Evolutionary conservation across 2,888 invertebrate genomes (phyloP), one percentile per base, ranked within the genome.

Genomic region (Nipponacmea schrenckii): DNA sequence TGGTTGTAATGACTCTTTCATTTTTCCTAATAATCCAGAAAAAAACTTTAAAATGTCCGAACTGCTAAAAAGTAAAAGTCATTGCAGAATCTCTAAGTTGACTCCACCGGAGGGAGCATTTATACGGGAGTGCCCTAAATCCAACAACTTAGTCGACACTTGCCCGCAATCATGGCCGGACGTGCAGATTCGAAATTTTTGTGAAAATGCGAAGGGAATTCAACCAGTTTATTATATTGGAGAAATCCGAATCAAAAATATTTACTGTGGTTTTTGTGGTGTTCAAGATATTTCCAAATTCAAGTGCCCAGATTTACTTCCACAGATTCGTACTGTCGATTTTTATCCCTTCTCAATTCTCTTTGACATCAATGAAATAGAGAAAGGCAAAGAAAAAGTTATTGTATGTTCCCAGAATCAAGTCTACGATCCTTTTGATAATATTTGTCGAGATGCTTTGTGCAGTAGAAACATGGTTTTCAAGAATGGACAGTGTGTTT

Each of bases 391-490:
- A 15, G 20, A 39, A 70, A 50, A 26, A 56, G 26, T 31, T 56
- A 7, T 39, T 17, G n/a, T 12, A 68, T 81, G 79, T 46, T 46
- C 64, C 2, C 62, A 70, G 15, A 68, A 73, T 26, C 75, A 79
- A 62, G 76, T 80, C n/a, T 78, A 71, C 46, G 77, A 81, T 65
- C 77, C 77, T 1, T 75, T 78, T 31, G 56, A 65, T 12, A n/a
- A 67, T 2, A 45, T 56, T n/a, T 81, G 80, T 67, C 50, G 79
- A 1, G 64, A 71, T 62, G 73, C 76, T n/a, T 69, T 67, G n/a
- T 75, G 79, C 66, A 15, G 50, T 20, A 56, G 67, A 12, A 68
- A 65, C 48, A 46, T 66, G 27, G 5, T 65, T 2, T 67, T 71
- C 14, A n/a, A 62, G 2, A 39, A 65, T 12, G 75, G 74, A 48